Evolutionary conservation across 1,140 invertebrate genomes (phyloP).

Genomic region (Anagrus nilaparvatae): DNA sequence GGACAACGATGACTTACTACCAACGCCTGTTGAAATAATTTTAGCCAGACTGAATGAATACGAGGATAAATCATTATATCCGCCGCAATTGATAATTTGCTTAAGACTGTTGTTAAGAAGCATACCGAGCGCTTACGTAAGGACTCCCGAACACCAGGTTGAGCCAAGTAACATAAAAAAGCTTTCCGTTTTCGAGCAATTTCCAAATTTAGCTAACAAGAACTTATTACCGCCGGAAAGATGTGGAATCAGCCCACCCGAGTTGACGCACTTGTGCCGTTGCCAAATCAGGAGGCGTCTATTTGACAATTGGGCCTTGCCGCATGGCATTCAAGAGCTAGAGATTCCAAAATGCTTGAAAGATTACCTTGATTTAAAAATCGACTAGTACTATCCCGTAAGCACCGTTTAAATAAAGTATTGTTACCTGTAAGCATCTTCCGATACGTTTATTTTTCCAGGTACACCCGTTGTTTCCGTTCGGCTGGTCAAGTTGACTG

Average conservation of each 20-base stretch:
- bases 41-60: constrained; percentile 55
- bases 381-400: constrained; percentile 45
- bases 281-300: constrained; percentile 55
- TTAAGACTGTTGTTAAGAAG: constrained; percentile 55
- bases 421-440: constrained; percentile 81
- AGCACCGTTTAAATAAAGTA: background rate
- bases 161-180: constrained; percentile 34
- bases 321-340: constrained; percentile 57
- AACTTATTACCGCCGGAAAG: constrained; percentile 50
- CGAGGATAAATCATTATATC: constrained; percentile 40
- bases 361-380: constrained; percentile 60
- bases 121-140: constrained; percentile 39
- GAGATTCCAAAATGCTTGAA: constrained; percentile 52
- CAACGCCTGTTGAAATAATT: constrained; percentile 45
- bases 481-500: constrained; percentile 88
- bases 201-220: constrained; percentile 49
- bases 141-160: constrained; percentile 30
- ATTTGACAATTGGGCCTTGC: constrained; percentile 57
- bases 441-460: constrained; percentile 88
- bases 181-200: constrained; percentile 50
- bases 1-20: constrained; percentile 39
- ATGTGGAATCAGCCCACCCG: constrained; percentile 50
- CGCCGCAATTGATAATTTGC: constrained; percentile 54
- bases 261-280: constrained; percentile 44
- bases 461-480: constrained; percentile 90